A percentile compares a stretch with the other conserved stretches of the same genome.
Evolutionary conservation across 2,888 invertebrate genomes (phyloP).

Genomic region (Rhimphoctona megacephalus): DNA sequence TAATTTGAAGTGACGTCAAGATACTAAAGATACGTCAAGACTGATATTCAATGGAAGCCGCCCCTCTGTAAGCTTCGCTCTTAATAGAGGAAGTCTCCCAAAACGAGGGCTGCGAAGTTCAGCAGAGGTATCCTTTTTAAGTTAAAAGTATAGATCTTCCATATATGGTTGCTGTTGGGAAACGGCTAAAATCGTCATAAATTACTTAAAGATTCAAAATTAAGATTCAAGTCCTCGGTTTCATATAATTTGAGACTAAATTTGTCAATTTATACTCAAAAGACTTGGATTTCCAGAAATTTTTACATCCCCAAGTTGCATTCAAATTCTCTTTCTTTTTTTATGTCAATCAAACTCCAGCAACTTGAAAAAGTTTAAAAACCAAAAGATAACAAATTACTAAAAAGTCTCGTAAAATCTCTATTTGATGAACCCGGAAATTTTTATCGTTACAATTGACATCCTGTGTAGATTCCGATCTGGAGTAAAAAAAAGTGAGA

Average conservation of each 20-base stretch:
- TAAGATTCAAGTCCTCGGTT: neutral
- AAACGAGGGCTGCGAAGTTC: neutral
- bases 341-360: neutral
- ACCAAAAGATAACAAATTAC: neutral
- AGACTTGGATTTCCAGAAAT: neutral
- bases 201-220: neutral
- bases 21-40: too few relatives aligned
- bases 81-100: neutral
- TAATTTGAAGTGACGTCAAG: too few relatives aligned
- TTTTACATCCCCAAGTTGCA: neutral
- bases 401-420: neutral
- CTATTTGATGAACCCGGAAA: neutral
- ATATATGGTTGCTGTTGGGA: neutral
- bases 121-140: neutral
- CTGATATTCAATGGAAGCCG: too few relatives aligned
- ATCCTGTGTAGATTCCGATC: conserved; percentile 14
- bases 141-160: neutral
- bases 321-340: neutral
- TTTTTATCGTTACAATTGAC: neutral
- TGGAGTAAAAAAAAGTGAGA: conserved; percentile 24
- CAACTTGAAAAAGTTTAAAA: neutral
- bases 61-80: neutral
- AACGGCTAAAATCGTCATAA: neutral
- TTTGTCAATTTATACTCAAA: neutral
- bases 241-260: neutral